Base-by-base conservation (phyloP, 2,888 invertebrate genomes). In the Epicampocera succincta region DNA sequence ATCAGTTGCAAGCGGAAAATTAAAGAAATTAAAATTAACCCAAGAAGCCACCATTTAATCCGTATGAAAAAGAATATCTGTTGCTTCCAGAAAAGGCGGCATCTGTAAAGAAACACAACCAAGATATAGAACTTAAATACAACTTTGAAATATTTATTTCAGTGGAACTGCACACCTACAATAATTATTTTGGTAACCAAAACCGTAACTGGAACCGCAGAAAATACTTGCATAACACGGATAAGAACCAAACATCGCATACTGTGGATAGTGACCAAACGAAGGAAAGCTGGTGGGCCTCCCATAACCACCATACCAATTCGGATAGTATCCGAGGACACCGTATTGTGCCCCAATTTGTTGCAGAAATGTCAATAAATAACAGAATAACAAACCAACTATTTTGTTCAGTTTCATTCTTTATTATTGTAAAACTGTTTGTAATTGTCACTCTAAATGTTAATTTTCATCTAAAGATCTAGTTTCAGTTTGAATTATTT, bases 71-170 rank as follows among this genome's bases (percentile, higher is more conserved):
- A 29, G 85, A 85, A 48, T 71, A 68, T 3, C 84, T 84, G 4
- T 38, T 61, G 21, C 83, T 83, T 21, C 85, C 84, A 2, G 84
- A 80, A 77, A 58, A 86, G 0, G 85, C 84, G 5, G 81, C 81
- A 76, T 75, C 86, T 86, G 84, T 8, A 85, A 80, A 85, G 52
- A 63, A 82, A 73, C 80, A 80, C 15, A 73, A 65, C 80, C 83
- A 83, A 69, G 83, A 83, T 71, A 83, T 82, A 52, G 42, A 2
- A 12, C 15, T 13, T 17, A 38, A 12, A 4, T 9, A 52, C 17
- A 25, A 11, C 17, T 46, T 25, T 8, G 21, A 52, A 17, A 52
- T n/a, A n/a, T n/a, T 15, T 63, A 13, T 19, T 4, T 9, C 13
- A 58, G 15, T 17, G 11, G 38, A 38, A 29, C 12, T 50, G 4